These are phyloP conservation scores for Chloroclysta siterata DNA, from an alignment of 2,888 invertebrate genomes.

Conservation along the genomic window DNA sequence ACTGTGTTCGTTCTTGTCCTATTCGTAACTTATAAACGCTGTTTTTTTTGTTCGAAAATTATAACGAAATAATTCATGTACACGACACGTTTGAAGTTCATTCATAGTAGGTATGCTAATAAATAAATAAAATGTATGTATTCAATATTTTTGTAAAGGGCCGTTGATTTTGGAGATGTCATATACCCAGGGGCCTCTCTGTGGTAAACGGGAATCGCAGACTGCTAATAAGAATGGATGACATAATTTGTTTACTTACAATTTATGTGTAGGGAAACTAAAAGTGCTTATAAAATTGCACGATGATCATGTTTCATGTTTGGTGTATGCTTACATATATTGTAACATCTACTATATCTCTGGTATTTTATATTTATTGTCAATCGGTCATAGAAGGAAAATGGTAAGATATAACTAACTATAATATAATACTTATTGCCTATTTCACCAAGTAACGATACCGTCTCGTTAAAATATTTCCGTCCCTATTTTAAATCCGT, in stretches of 20 bases:
- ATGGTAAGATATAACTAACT: background rate
- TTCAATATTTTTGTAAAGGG: background rate
- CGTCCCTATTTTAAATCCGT: too few relatives aligned
- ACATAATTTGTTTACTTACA: conserved; percentile 19
- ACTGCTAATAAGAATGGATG: conserved; percentile 10
- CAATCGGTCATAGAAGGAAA: background rate
- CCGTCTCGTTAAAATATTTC: too few relatives aligned
- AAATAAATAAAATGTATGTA: too few relatives aligned
- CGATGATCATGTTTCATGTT: background rate
- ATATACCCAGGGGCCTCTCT: background rate
- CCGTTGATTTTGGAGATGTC: conserved; percentile 7
- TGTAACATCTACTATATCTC: background rate
- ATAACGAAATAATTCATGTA: too few relatives aligned
- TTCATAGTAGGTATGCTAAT: too few relatives aligned
- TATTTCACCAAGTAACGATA: too few relatives aligned
- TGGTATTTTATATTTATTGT: background rate
- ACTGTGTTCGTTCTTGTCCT: too few relatives aligned
- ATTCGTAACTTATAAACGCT: too few relatives aligned
- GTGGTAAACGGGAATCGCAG: conserved; percentile 26
- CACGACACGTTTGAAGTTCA: too few relatives aligned
- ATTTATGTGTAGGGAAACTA: conserved; percentile 6
- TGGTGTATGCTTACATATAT: conserved; percentile 8
- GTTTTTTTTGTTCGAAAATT: too few relatives aligned
- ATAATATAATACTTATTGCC: too few relatives aligned
- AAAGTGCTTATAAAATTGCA: conserved; percentile 14